Evolutionary conservation across 2,888 invertebrate species (phyloP).

Genomic region (Tachina grossa): DNA sequence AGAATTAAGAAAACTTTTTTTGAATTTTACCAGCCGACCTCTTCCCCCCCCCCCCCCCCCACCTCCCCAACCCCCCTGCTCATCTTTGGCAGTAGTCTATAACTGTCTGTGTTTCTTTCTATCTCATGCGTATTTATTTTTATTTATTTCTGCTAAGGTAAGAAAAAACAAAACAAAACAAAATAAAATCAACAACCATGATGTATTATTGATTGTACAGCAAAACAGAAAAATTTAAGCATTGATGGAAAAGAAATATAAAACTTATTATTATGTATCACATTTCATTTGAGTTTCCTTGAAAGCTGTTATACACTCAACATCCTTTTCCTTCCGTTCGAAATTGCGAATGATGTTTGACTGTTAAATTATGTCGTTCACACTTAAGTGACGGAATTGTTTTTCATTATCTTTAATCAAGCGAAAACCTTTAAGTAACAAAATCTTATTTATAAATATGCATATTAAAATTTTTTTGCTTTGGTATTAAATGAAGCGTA

Average conservation of each 20-base stretch:
- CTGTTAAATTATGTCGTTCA: constrained; percentile 1
- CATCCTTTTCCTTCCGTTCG: constrained; percentile 4
- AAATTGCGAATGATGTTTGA: constrained; percentile 20
- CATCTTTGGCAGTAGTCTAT: no score
- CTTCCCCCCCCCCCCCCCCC: no score
- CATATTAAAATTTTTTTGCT: not conserved
- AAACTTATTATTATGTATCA: constrained; percentile 3
- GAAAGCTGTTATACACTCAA: constrained; percentile 2
- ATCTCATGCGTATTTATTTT: no score
- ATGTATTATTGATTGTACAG: not conserved
- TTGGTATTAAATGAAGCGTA: not conserved
- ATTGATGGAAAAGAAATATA: not conserved
- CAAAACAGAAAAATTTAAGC: not conserved
- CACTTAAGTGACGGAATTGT: constrained; percentile 10
- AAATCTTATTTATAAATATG: not conserved
- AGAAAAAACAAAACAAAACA: no score
- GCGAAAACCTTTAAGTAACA: not conserved
- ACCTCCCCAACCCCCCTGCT: no score
- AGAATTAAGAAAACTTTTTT: no score
- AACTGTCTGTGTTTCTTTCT: no score
- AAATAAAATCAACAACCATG: not conserved
- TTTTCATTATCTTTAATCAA: not conserved
- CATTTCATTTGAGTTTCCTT: constrained; percentile 26
- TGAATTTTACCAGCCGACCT: no score
- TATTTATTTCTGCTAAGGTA: no score